Base-by-base conservation (phyloP, 2,797 vertebrate species). In the Clarias fuscus region DNA sequence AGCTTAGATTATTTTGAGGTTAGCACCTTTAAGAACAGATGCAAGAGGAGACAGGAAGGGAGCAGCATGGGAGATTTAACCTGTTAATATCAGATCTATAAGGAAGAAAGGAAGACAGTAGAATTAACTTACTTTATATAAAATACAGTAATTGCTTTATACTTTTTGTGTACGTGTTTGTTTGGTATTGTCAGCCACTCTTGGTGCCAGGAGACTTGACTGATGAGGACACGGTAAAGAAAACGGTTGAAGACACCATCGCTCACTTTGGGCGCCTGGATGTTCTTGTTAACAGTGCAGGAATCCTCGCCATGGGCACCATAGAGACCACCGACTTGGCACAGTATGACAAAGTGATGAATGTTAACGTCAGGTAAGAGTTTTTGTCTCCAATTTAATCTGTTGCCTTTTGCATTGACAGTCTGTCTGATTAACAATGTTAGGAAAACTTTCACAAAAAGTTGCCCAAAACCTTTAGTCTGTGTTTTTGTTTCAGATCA, bases 301-400 rank as follows among this genome's bases (percentile, higher is more conserved):
- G 96, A 0, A 95, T 96, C 88, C 90, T 96, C 70, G 92, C 92
- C 30, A 94, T 96, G 94, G 96, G 96, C 84, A 91, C 90, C 86
- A 95, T 96, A 58, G 95, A 96, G 93, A 95, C 93, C 0, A 90
- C 94, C 0, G 92, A 94, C 87, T 86, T 97, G 79, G 90, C 91
- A 53, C 95, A 96, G 90, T 96, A 94, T 53, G 96, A 97, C 92
- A 93, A 88, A 40, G 90, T 96, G 89, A 97, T 97, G 96, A 93
- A 95, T 72, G 80, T 95, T 82, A 96, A 97, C n/a, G 95, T 96
- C 88, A 95, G 96, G 96, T 97, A 87, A 70, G 92, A 71, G 30
- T 58, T 59, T 73, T 64, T 7, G 17, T 30, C 27, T 48, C 3
- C 11, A n/a, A 1, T 71, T 72, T 15, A 37, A 40, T 83, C 22